These are phyloP conservation scores for Burhinus bistriatus DNA, from an alignment of 2,113 vertebrate species.

Conservation along the genomic window DNA sequence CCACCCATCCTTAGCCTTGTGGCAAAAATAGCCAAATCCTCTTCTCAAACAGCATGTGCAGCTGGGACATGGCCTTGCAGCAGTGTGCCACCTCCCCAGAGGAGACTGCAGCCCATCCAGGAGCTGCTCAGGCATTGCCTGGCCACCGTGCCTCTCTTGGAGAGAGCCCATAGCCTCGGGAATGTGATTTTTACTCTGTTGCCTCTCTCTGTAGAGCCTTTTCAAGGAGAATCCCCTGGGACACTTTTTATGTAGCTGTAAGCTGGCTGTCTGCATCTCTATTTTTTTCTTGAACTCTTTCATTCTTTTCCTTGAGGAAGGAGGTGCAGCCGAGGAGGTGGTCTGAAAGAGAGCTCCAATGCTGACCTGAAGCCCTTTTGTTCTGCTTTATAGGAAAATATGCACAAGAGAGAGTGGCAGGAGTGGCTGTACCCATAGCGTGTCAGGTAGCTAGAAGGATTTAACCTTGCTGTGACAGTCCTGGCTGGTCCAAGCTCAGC, in stretches of 20 bases:
- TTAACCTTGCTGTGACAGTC: background rate
- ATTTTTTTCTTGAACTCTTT: background rate
- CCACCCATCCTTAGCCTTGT: background rate
- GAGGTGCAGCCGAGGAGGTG: background rate
- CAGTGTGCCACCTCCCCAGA: background rate
- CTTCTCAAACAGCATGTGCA: background rate
- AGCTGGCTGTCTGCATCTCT: background rate
- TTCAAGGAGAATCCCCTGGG: background rate
- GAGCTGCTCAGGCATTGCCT: background rate
- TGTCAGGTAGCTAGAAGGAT: background rate
- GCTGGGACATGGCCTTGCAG: background rate
- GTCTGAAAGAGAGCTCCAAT: background rate
- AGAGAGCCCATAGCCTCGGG: background rate
- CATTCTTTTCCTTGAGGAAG: background rate
- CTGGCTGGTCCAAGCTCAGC: background rate
- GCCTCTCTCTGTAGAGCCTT: background rate
- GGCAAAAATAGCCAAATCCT: background rate
- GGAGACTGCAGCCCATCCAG: background rate
- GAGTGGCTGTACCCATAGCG: background rate
- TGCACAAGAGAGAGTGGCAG: background rate
- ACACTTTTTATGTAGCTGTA: background rate
- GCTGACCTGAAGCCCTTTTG: slow-evolving; percentile 2
- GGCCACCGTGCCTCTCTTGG: background rate
- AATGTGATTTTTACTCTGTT: background rate
- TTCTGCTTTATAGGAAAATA: background rate